Percentiles rank a stretch among this genome's conserved stretches.
These are phyloP conservation scores for Sisor rabdophorus DNA, from an alignment of 2,113 vertebrate species.

Conservation along the genomic window DNA sequence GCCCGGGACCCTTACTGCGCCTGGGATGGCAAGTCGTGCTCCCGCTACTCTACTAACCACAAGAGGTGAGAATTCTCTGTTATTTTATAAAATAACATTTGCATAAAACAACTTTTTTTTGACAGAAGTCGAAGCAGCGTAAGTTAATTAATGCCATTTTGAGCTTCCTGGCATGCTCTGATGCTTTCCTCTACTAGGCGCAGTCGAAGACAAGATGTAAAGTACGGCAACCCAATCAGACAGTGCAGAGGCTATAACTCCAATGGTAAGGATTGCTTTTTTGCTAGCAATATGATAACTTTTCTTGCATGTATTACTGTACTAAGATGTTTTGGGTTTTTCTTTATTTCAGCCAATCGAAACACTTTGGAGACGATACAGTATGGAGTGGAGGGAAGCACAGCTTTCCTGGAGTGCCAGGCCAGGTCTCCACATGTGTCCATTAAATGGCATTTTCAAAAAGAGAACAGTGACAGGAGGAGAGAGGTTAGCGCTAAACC, in stretches of 20 bases:
- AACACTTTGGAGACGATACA: constrained; percentile 84
- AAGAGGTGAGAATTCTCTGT: constrained; percentile 78
- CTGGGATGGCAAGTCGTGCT: constrained; percentile 95
- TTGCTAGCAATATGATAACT: neutral
- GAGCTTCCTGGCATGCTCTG: constrained; percentile 40
- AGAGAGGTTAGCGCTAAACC: constrained; percentile 79
- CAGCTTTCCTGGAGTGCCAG: constrained; percentile 93
- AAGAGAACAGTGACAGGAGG: constrained; percentile 89
- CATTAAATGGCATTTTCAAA: constrained; percentile 93
- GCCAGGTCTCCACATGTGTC: constrained; percentile 89
- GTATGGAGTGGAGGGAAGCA: constrained; percentile 93
- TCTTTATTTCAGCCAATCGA: constrained; percentile 78
- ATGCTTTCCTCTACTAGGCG: constrained; percentile 63
- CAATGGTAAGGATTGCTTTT: constrained; percentile 64
- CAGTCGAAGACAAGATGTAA: constrained; percentile 78
- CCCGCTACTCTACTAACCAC: constrained; percentile 90
- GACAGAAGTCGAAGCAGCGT: neutral
- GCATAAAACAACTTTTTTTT: no score
- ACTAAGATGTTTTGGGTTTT: neutral
- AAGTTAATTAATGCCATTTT: neutral
- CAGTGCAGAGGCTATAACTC: constrained; percentile 81
- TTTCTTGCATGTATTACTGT: neutral
- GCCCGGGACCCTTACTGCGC: constrained; percentile 95
- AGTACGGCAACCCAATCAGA: constrained; percentile 79
- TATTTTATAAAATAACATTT: no score